These are phyloP conservation scores for Tilapia sparmanii DNA, from an alignment of 2,113 vertebrate genomes.

Conservation along the genomic window DNA sequence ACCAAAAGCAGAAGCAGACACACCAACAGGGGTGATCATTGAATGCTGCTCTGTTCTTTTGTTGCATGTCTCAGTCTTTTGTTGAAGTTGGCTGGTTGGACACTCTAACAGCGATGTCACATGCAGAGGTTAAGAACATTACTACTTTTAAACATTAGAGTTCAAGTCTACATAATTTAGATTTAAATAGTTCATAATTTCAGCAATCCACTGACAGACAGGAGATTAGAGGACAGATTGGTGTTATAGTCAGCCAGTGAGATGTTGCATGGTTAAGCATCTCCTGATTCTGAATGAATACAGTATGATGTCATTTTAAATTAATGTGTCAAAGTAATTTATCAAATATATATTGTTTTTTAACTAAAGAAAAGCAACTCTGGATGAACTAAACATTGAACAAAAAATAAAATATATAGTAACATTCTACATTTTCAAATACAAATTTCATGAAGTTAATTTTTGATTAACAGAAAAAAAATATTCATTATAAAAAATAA, in stretches of 20 bases:
- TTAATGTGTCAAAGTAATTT: neutral
- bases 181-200: neutral
- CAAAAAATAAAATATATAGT: neutral
- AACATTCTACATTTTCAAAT: neutral
- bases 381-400: neutral
- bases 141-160: neutral
- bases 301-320: neutral
- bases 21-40: accelerated
- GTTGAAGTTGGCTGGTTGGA: neutral
- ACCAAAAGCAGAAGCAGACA: neutral
- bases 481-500: neutral
- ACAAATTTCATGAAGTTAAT: neutral
- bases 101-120: neutral
- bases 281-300: neutral
- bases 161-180: neutral
- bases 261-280: neutral
- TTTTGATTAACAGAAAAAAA: neutral
- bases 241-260: neutral
- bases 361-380: neutral
- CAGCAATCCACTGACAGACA: neutral
- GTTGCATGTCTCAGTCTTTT: neutral
- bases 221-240: neutral
- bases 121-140: neutral
- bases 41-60: neutral
- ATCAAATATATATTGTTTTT: neutral